Conservation (phyloP, 2,797 vertebrate genomes). For the Rhynchotus rufescens region DNA sequence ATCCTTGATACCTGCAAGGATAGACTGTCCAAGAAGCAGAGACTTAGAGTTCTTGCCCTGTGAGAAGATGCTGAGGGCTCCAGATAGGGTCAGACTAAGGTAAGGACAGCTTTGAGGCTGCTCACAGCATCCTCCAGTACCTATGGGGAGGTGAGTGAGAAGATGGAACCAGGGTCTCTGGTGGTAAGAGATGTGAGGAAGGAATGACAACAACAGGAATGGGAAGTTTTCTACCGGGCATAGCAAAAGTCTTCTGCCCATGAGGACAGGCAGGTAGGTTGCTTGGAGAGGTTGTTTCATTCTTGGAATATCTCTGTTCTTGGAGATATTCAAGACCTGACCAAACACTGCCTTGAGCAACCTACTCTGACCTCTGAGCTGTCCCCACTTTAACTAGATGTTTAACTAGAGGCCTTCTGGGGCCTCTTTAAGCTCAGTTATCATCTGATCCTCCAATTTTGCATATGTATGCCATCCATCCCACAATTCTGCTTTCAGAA, state of each 20-base stretch:
- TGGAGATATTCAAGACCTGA: neutral
- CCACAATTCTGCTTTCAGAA: neutral
- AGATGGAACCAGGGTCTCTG: neutral
- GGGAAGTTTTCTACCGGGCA: neutral
- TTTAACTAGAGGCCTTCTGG: neutral
- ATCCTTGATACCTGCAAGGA: neutral
- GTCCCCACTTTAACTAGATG: neutral
- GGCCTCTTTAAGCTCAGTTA: neutral
- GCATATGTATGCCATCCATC: neutral
- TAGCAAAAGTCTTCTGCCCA: neutral
- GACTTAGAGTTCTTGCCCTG: neutral
- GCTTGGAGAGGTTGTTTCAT: neutral
- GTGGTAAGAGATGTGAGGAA: neutral
- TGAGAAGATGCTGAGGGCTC: neutral
- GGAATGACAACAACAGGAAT: neutral
- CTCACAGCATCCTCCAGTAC: neutral
- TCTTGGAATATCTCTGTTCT: too few species aligned
- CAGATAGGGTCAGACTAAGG: neutral
- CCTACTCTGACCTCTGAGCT: neutral
- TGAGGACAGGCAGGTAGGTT: neutral
- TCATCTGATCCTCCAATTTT: neutral
- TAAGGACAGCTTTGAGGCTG: accelerated
- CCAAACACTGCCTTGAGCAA: neutral
- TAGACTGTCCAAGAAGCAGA: accelerated
- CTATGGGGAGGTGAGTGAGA: neutral